Percentiles rank a stretch among this genome's conserved stretches.
Conservation (phyloP, 2,113 vertebrate species). For the Pachyramphus minor region DNA sequence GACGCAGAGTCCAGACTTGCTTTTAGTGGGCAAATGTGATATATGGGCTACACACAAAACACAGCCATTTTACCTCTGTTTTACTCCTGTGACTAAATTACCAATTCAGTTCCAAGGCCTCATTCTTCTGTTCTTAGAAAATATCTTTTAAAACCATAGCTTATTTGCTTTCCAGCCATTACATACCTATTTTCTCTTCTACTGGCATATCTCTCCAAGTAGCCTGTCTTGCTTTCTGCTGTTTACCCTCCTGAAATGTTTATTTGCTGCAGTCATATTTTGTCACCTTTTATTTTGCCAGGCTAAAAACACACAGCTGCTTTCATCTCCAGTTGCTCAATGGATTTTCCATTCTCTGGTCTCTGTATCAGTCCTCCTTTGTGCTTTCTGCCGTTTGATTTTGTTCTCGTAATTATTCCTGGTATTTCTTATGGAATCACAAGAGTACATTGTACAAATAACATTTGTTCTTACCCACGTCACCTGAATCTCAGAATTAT, state of each 20-base stretch:
- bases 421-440: not conserved
- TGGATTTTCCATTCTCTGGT: not conserved
- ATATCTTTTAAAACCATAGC: not conserved
- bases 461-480: not conserved
- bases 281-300: not conserved
- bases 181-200: not conserved
- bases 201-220: not conserved
- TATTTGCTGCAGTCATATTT: not conserved
- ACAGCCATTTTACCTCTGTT: not conserved
- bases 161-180: not conserved
- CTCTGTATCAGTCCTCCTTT: not conserved
- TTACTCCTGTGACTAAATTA: not conserved
- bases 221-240: not conserved
- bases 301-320: not conserved
- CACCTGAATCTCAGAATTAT: not conserved
- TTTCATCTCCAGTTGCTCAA: not conserved
- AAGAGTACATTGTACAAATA: not conserved
- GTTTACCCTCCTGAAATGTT: not conserved
- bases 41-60: not conserved
- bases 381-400: not conserved
- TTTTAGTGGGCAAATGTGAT: not conserved
- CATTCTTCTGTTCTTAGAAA: not conserved
- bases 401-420: not conserved
- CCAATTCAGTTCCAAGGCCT: not conserved
- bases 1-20: rapidly evolving